These are phyloP conservation scores for Masticophis lateralis DNA, from an alignment of 2,797 vertebrate species.

Conservation along the genomic window DNA sequence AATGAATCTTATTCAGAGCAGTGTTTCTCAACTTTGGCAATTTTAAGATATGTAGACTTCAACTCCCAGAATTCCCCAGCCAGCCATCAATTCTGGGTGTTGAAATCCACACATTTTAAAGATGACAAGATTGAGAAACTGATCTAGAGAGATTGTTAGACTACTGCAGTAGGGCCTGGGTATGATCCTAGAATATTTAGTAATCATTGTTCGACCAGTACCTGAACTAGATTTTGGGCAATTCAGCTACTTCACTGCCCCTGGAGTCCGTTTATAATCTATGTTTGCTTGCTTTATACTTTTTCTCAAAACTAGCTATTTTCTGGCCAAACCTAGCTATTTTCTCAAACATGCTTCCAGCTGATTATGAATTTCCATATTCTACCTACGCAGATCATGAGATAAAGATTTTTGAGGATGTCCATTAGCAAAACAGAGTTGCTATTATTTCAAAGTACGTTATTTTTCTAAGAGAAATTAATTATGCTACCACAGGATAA, in stretches of 20 bases:
- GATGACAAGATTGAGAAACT: not conserved
- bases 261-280: not conserved
- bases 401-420: accelerated
- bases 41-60: not conserved
- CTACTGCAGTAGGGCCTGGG: not conserved
- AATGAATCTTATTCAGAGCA: not conserved
- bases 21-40: not conserved
- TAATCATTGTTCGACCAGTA: not conserved
- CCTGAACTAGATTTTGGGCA: not conserved
- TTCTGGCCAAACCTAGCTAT: not conserved
- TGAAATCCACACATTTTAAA: not conserved
- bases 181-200: not conserved
- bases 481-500: not conserved
- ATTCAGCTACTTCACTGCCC: not conserved
- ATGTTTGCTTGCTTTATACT: not conserved
- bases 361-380: not conserved
- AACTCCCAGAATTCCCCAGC: not conserved
- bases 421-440: not conserved
- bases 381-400: not conserved
- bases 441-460: not conserved
- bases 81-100: not conserved
- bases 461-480: not conserved
- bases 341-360: not conserved
- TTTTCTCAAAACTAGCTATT: not conserved
- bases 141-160: not conserved